Evolutionary conservation across 2,888 invertebrate genomes (phyloP), one percentile per base, ranked within the genome.

Genomic region (Chrysolina americana): DNA sequence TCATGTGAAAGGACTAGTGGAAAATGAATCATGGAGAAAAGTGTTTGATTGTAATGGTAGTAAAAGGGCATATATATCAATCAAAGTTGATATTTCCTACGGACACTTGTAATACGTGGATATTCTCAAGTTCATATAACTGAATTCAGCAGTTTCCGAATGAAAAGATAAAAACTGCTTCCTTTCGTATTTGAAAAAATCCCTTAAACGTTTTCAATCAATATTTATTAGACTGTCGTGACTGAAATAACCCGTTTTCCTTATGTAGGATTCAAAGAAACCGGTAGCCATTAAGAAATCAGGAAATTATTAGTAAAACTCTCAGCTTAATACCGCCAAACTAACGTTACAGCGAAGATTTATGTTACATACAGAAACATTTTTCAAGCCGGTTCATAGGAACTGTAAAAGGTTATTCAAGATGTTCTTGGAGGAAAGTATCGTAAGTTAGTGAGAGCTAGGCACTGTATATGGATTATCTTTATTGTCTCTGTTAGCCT

Each of bases 231-330:
- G 41, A 6, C 53, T 41, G 23, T 21, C 48, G 70, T 36, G 53
- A 65, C 41, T 53, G 56, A 70, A 65, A 48, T 65, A 65, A 73
- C 68, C 64, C 21, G 72, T 68, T 68, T 73, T 53, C 36, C 63
- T 64, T 53, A 63, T 17, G n/a, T 23, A 59, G 63, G 23, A 41
- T 47, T 41, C 44, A 65, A 63, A 56, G 44, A 68, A 73, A 73
- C 72, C 64, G 50, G 72, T 72, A 48, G 68, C 64, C 53, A 68
- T 73, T 70, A 41, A 41, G 64, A 68, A 68, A 68, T 63, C 65
- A 68, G 72, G 68, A 73, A 73, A 73, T 73, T 68, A 68, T 73
- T 63, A 68, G 50, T 50, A 62, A 71, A 71, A 59, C 71, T 65
- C 11, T 47, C 41, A n/a, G 28, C 5, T 68, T 11, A 48, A 68